Evolutionary conservation across 2,888 invertebrate genomes (phyloP).

Genomic region (Phyllotreta striolata): DNA sequence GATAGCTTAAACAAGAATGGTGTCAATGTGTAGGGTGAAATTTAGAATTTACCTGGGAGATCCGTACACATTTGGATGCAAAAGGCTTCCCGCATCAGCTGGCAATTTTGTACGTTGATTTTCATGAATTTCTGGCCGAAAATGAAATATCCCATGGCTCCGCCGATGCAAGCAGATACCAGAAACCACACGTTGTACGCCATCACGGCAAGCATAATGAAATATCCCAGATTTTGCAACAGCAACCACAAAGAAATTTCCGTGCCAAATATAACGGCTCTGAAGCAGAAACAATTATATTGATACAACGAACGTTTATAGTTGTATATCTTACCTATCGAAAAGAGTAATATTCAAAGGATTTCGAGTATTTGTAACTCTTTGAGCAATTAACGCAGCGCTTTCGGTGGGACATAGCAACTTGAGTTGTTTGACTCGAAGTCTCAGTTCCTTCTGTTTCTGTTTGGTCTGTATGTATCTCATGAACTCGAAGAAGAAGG

Average conservation of each 20-base stretch:
- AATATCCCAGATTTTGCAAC: conserved; percentile 67
- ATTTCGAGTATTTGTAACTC: conserved; percentile 46
- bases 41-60: conserved; percentile 59
- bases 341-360: conserved; percentile 53
- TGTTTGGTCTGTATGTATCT: conserved; percentile 63
- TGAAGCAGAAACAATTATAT: conserved; percentile 42
- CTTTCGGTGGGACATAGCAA: conserved; percentile 59
- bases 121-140: conserved; percentile 65
- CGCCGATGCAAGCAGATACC: conserved; percentile 71
- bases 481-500: conserved; percentile 70
- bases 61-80: conserved; percentile 59
- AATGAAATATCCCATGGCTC: conserved; percentile 67
- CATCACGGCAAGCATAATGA: conserved; percentile 80
- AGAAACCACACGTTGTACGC: conserved; percentile 74
- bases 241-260: conserved; percentile 57
- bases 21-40: neutral
- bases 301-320: neutral
- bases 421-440: conserved; percentile 56
- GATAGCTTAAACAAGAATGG: conserved; percentile 7
- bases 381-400: conserved; percentile 59
- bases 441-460: conserved; percentile 57
- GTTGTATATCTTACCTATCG: conserved; percentile 45
- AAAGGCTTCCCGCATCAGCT: conserved; percentile 60
- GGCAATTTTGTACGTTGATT: conserved; percentile 64
- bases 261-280: conserved; percentile 53